These are phyloP conservation scores for Cheirogaleus medius DNA, from an alignment of 2,113 vertebrate genomes.

Conservation along the genomic window DNA sequence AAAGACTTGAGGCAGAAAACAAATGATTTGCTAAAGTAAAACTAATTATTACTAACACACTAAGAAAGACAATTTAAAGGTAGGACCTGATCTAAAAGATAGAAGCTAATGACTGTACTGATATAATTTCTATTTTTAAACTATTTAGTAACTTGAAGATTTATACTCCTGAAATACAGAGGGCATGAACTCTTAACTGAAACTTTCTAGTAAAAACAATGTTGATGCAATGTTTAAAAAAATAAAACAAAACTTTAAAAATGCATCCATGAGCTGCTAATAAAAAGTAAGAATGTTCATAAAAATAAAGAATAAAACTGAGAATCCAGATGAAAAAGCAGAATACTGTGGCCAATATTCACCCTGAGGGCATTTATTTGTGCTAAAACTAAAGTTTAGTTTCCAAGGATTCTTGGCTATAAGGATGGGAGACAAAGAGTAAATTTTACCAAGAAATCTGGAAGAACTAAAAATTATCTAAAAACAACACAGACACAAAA, in stretches of 20 bases:
- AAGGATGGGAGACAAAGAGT: neutral
- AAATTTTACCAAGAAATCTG: neutral
- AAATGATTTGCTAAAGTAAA: constrained; percentile 51
- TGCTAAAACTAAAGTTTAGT: neutral
- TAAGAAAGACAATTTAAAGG: constrained; percentile 18
- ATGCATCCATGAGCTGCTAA: neutral
- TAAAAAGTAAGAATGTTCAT: neutral
- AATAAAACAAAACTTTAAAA: neutral
- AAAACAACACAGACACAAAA: neutral
- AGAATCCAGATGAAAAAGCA: neutral
- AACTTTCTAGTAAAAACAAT: neutral
- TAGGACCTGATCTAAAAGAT: neutral
- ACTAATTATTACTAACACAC: neutral
- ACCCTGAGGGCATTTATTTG: neutral
- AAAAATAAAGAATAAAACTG: neutral
- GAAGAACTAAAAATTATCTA: constrained; percentile 20
- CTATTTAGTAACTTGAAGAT: constrained; percentile 1
- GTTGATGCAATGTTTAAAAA: neutral
- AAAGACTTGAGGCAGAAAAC: constrained; percentile 6
- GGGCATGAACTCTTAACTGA: neutral
- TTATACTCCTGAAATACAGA: neutral
- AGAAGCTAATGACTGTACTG: neutral
- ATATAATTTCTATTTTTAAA: constrained; percentile 18
- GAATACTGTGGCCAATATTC: neutral
- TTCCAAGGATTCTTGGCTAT: neutral